phyloP scores from a whole-genome alignment of 1,140 invertebrate genomes.

The Zaprionus lachaisei region DNA sequence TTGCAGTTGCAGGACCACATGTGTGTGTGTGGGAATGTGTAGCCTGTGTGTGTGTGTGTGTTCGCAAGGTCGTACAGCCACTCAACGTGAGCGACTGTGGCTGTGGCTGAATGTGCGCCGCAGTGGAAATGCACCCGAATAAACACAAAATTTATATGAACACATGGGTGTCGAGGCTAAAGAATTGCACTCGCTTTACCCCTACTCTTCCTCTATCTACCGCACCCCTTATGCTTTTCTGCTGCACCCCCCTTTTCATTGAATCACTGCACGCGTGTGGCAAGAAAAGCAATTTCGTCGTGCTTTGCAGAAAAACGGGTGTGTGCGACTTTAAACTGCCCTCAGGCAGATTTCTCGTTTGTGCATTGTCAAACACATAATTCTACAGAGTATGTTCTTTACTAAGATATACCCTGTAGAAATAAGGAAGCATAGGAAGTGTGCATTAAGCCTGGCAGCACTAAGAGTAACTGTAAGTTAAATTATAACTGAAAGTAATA shows the following conservation, averaged over 20 bases:
- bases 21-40: conserved; percentile 1
- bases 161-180: conserved; percentile 65
- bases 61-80: conserved; percentile 53
- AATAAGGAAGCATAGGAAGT: neutral
- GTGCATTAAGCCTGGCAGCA: neutral
- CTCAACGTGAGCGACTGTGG: conserved; percentile 54
- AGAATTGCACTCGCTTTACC: conserved; percentile 3
- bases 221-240: neutral
- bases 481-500: too few species aligned
- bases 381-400: neutral
- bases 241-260: neutral
- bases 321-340: conserved; percentile 35
- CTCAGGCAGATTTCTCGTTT: conserved; percentile 52
- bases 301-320: conserved; percentile 50
- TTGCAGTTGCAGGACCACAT: conserved; percentile 23
- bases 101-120: conserved; percentile 65
- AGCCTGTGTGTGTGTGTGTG: conserved; percentile 10
- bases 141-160: conserved; percentile 83
- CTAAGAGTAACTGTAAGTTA: too few species aligned
- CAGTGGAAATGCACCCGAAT: conserved; percentile 82
- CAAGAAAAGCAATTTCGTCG: conserved; percentile 75
- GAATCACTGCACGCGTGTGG: conserved; percentile 46
- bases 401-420: conserved; percentile 13
- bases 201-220: neutral
- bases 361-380: conserved; percentile 31